Conservation (phyloP, 2,797 vertebrate species). For the Centroberyx gerrardi region DNA sequence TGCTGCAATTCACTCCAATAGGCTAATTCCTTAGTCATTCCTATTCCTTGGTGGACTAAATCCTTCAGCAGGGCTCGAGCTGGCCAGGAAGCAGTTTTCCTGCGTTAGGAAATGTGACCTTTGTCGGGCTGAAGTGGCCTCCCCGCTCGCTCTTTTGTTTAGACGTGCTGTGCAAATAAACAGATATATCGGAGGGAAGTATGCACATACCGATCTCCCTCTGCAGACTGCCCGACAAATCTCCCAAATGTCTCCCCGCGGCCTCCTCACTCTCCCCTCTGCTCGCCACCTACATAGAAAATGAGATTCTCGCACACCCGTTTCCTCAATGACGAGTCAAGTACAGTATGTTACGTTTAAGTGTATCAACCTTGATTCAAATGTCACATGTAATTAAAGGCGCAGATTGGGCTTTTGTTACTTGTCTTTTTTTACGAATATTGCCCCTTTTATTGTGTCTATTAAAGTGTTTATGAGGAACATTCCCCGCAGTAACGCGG, state of each 20-base stretch:
- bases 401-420: slow-evolving; percentile 31
- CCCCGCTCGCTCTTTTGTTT: slow-evolving; percentile 84
- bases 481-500: slow-evolving; percentile 27
- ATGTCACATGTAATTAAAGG: slow-evolving; percentile 49
- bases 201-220: slow-evolving; percentile 64
- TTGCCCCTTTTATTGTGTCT: slow-evolving; percentile 27
- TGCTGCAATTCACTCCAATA: slow-evolving; percentile 18
- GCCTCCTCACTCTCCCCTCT: slow-evolving; percentile 36
- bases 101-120: slow-evolving; percentile 86
- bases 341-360: slow-evolving; percentile 40
- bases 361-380: slow-evolving; percentile 30
- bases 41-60: slow-evolving; percentile 45
- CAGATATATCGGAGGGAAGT: slow-evolving; percentile 79
- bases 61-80: slow-evolving; percentile 39
- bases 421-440: slow-evolving; percentile 14
- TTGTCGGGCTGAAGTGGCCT: slow-evolving; percentile 83
- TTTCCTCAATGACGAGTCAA: slow-evolving; percentile 49
- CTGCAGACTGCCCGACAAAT: slow-evolving; percentile 38
- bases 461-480: slow-evolving; percentile 62
- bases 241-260: slow-evolving; percentile 47
- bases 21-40: slow-evolving; percentile 22
- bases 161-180: slow-evolving; percentile 86
- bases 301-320: slow-evolving; percentile 21
- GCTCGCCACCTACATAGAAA: slow-evolving; percentile 32
- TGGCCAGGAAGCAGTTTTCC: slow-evolving; percentile 85